These are phyloP conservation scores for Nothura maculosa DNA, from an alignment of 2,797 vertebrate genomes.

Conservation along the genomic window DNA sequence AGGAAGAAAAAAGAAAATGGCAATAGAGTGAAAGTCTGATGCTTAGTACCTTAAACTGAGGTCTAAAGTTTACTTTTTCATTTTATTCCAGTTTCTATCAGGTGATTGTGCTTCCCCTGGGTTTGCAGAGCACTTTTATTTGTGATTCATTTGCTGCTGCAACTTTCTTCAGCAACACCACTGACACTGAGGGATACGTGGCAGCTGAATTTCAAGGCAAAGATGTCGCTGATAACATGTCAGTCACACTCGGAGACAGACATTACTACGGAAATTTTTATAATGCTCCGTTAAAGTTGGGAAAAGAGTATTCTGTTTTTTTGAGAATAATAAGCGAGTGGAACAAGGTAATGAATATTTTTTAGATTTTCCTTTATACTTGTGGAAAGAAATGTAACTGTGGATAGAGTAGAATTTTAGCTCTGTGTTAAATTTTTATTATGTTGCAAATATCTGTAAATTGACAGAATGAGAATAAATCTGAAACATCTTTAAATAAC, in stretches of 20 bases:
- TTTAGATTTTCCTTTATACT: not conserved
- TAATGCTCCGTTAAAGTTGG: constrained; percentile 89
- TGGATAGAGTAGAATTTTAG: not conserved
- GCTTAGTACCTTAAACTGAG: not conserved
- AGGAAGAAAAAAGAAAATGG: not conserved
- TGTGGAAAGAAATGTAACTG: not conserved
- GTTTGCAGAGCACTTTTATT: constrained; percentile 83
- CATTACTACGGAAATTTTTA: constrained; percentile 88
- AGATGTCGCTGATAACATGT: constrained; percentile 81
- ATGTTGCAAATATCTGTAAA: not conserved
- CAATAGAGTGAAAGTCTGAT: not conserved
- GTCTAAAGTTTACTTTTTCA: constrained; percentile 21
- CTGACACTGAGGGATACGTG: constrained; percentile 80
- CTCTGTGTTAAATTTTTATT: not conserved
- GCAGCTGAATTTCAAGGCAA: constrained; percentile 85
- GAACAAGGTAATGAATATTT: constrained; percentile 85
- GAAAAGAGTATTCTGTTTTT: constrained; percentile 89
- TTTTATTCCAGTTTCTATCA: constrained; percentile 89
- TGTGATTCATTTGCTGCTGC: constrained; percentile 83
- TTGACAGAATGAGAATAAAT: not conserved
- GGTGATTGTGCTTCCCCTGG: constrained; percentile 89
- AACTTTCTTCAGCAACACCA: constrained; percentile 76
- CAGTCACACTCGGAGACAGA: constrained; percentile 90
- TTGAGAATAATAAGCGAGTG: constrained; percentile 90
- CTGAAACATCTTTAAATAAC: not conserved